A percentile compares a stretch with the other conserved stretches of the same genome.
These are phyloP conservation scores for Torymus texanus DNA, from an alignment of 2,888 invertebrate genomes.

Conservation along the genomic window DNA sequence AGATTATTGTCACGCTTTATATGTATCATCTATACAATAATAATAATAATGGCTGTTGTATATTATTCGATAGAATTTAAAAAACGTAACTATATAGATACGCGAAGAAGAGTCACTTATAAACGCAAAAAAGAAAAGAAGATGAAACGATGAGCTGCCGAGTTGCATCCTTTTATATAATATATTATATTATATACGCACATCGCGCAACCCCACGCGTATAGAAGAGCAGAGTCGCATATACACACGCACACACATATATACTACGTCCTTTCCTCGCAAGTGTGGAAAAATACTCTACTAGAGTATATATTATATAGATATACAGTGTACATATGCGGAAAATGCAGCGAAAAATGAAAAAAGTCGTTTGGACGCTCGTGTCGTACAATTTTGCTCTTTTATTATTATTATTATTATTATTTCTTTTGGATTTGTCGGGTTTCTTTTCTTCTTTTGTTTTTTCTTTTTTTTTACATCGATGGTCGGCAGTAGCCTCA, in stretches of 20 bases:
- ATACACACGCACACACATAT: too few species aligned
- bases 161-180: too few species aligned
- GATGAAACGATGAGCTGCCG: too few species aligned
- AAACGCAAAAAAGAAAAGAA: conserved; percentile 11
- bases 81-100: conserved; percentile 61
- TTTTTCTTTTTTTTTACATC: background rate
- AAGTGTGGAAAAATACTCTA: conserved; percentile 40
- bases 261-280: too few species aligned
- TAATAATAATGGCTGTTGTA: conserved; percentile 53
- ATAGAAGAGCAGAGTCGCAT: too few species aligned
- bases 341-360: conserved; percentile 35
- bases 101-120: conserved; percentile 13
- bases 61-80: conserved; percentile 63
- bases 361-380: conserved; percentile 26
- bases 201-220: too few species aligned
- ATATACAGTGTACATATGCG: background rate
- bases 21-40: background rate
- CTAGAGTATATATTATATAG: too few species aligned
- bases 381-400: too few species aligned
- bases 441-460: background rate
- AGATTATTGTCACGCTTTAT: conserved; percentile 16
- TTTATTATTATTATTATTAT: background rate
- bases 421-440: background rate
- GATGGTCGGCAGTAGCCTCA: too few species aligned
- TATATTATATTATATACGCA: too few species aligned